Evolutionary conservation across 1,140 invertebrate species (phyloP).

Genomic region (Euborellia annulipes): DNA sequence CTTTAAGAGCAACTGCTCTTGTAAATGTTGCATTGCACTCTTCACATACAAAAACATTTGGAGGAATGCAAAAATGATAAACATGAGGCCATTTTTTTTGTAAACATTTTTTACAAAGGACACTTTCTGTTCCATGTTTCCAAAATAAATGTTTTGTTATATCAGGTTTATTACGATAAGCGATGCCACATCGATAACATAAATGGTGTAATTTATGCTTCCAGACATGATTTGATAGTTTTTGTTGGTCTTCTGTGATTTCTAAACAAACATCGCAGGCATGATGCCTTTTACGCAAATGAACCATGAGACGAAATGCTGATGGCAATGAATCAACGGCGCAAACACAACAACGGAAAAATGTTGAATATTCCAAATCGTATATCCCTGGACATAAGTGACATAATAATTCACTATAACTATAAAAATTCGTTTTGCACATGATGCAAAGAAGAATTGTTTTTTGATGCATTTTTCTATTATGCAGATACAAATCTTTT

Average conservation of each 20-base stretch:
- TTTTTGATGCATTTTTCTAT: slow-evolving; percentile 68
- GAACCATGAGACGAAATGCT: slow-evolving; percentile 69
- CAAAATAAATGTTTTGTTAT: slow-evolving; percentile 77
- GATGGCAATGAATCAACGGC: slow-evolving; percentile 55
- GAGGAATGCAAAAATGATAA: slow-evolving; percentile 75
- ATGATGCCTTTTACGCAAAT: slow-evolving; percentile 62
- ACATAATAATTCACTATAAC: slow-evolving; percentile 67
- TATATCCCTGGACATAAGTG: slow-evolving; percentile 66
- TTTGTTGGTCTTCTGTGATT: slow-evolving; percentile 54
- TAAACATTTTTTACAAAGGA: slow-evolving; percentile 63
- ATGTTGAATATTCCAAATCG: slow-evolving; percentile 42
- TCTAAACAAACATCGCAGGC: slow-evolving; percentile 73
- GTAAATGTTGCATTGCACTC: slow-evolving; percentile 58
- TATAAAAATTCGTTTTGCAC: slow-evolving; percentile 72
- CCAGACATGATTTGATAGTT: slow-evolving; percentile 69
- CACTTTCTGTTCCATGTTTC: slow-evolving; percentile 79
- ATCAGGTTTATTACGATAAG: slow-evolving; percentile 69
- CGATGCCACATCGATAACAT: slow-evolving; percentile 69
- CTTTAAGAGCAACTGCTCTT: slow-evolving; percentile 58
- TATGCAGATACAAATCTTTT: slow-evolving; percentile 69
- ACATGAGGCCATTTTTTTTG: slow-evolving; percentile 81
- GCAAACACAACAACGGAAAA: slow-evolving; percentile 59
- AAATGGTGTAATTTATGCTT: slow-evolving; percentile 74
- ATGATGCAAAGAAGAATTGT: slow-evolving; percentile 61
- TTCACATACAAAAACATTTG: slow-evolving; percentile 57